Evolutionary conservation across 2,113 vertebrate species (phyloP), one percentile per base, ranked within the genome.

Genomic region (Oxyura jamaicensis): DNA sequence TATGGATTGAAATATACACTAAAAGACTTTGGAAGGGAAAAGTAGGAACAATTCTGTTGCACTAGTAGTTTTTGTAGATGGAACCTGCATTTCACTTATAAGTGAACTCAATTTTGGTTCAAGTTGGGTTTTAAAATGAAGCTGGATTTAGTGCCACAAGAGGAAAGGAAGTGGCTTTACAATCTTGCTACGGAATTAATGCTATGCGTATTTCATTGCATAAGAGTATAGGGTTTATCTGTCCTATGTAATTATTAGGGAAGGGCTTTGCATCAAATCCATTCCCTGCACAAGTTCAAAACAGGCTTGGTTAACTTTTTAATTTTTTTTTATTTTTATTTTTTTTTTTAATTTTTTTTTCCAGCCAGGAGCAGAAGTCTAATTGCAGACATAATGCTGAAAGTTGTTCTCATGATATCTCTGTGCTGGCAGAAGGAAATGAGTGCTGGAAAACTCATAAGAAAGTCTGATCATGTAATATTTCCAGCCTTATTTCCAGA

Each of bases 401-500:
- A 73, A 88, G 53, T 82, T 29, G 52, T 95, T 97, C 86, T 94
- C 90, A 96, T 86, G 94, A 36, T 95, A 80, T 81, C 87, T 76
- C 62, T 76, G 75, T 82, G 86, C 88, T 93, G 81, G 88, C 93
- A 93, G 81, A 92, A 91, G 89, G 86, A 97, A 88, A 91, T 46
- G 53, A 97, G 68, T 36, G 36, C 72, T 97, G 94, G 95, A 96
- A 97, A 96, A 91, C 75, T 93, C 90, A 52, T 94, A 95, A 88
- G 91, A 91, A 94, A 81, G 17, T 84, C 59, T 75, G 89, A 84
- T 95, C 96, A 52, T 79, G 53, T 93, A 96, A 95, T 66, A 35
- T 96, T 97, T 97, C 96, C 90, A 97, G 72, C 13, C 36, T 82
- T 60, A 69, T 67, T 96, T 97, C 96, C 96, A 97, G 89, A 94